Percentiles rank a stretch among this genome's conserved stretches.
phyloP scores from a whole-genome alignment of 1,140 invertebrate species.

The Drosophila burlai region DNA sequence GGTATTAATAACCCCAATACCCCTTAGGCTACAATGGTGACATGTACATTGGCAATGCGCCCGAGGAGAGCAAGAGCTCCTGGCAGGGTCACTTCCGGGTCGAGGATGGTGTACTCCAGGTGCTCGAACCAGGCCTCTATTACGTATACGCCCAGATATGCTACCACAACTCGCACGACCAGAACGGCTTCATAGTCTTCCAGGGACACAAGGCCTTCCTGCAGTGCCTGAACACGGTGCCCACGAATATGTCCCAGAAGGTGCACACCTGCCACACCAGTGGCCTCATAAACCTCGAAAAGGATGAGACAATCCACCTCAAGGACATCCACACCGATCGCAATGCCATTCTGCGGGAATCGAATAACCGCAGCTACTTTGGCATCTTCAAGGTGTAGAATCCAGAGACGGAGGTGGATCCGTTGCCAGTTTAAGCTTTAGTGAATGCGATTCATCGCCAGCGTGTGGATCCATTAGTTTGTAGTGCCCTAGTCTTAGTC shows the following conservation, averaged over 20 bases:
- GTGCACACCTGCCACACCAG: slow-evolving; percentile 91
- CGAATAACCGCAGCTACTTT: slow-evolving; percentile 90
- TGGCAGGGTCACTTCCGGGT: slow-evolving; percentile 62
- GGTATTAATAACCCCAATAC: slow-evolving; percentile 2
- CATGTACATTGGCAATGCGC: slow-evolving; percentile 73
- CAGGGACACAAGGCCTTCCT: slow-evolving; percentile 86
- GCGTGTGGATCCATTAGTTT: slow-evolving; percentile 63
- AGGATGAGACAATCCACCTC: slow-evolving; percentile 88
- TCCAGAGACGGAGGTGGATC: background rate
- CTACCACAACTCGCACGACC: slow-evolving; percentile 88
- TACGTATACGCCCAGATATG: slow-evolving; percentile 90
- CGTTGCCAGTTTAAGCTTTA: slow-evolving; percentile 62
- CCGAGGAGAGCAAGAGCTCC: slow-evolving; percentile 36
- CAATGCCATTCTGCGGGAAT: slow-evolving; percentile 89
- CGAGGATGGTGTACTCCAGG: slow-evolving; percentile 86
- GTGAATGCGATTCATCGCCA: slow-evolving; percentile 62
- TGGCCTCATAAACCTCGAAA: slow-evolving; percentile 88
- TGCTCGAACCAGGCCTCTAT: slow-evolving; percentile 88
- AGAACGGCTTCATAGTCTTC: slow-evolving; percentile 88
- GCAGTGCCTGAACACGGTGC: slow-evolving; percentile 86
- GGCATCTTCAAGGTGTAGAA: slow-evolving; percentile 88
- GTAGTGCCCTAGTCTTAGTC: slow-evolving; percentile 61
- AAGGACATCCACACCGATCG: slow-evolving; percentile 89
- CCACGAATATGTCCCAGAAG: slow-evolving; percentile 87
- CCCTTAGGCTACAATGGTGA: slow-evolving; percentile 63